Base-by-base conservation (phyloP, 1,140 invertebrate genomes). In the Heliconius eleuchia region DNA sequence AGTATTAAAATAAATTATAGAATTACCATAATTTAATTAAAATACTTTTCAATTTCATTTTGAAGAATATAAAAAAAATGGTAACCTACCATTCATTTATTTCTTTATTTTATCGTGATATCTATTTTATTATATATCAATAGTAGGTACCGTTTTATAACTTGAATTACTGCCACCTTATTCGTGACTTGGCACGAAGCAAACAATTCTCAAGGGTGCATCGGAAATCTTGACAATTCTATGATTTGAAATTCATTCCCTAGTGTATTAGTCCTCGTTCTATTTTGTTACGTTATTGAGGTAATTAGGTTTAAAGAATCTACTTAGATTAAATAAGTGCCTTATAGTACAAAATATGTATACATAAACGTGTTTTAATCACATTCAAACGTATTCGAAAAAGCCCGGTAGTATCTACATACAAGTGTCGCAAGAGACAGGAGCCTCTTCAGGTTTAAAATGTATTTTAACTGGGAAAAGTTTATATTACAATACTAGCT, bases 191-290 rank as follows among this genome's bases (percentile, higher is more conserved):
- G 66, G 74, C 46, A 76, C 39, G 73, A 79, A 34, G 39, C 23
- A 50, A 19, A 78, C 27, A 74, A 74, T 55, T 70, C 74, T 76
- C 74, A 52, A 73, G 73, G 66, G 78, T 72, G 71, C 78, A 76
- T 76, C 66, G 46, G 46, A 18, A 72, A 75, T 71, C 74, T 76
- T 71, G 74, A 79, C 78, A 72, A 79, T 50, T 75, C 66, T 66
- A 60, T 18, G 72, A 79, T 79, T 79, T 60, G 77, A 84, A 87
- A 87, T 39, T 80, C 30, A 83, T 50, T 80, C 80, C 57, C 77
- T 73, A 77, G 74, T 78, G 73, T 37, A 27, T 80, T 75, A 80
- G 74, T 70, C 46, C 71, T 79, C 74, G 66, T 50, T 46, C 42
- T 70, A 71, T 79, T 79, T 76, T 39, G 73, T 46, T 79, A 52